Evolutionary conservation across 1,140 invertebrate species (phyloP).

Genomic region (Limonius californicus): DNA sequence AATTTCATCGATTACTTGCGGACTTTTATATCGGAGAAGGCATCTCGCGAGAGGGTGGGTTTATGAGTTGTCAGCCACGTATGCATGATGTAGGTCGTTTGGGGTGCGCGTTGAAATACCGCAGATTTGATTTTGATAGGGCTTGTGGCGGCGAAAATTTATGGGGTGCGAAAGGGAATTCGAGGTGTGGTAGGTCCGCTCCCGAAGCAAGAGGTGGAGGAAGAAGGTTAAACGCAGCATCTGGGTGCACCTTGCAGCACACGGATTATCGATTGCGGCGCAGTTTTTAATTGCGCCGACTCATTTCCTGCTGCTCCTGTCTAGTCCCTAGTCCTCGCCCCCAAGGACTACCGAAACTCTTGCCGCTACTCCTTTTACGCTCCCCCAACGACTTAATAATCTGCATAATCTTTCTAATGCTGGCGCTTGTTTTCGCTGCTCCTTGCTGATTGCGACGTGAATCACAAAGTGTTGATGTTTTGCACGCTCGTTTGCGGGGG

Average conservation of each 20-base stretch:
- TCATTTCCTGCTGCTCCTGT: constrained; percentile 8
- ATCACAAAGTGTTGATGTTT: constrained; percentile 11
- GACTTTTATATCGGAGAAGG: constrained; percentile 1
- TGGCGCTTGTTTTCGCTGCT: background rate
- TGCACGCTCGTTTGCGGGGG: constrained; percentile 5
- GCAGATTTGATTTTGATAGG: too few relatives aligned
- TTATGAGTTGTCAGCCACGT: too few relatives aligned
- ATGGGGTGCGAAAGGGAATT: background rate
- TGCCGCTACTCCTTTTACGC: background rate
- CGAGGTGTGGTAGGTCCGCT: too few relatives aligned
- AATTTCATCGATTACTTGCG: constrained; percentile 6
- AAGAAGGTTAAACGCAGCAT: background rate
- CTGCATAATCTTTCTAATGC: constrained; percentile 14
- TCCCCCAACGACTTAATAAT: constrained; percentile 12
- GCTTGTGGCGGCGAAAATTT: background rate
- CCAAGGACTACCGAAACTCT: background rate
- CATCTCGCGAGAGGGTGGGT: background rate
- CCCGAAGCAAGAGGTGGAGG: too few relatives aligned
- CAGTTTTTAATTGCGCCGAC: constrained; percentile 14
- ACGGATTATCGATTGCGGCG: constrained; percentile 12
- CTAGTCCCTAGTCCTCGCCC: background rate
- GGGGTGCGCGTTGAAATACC: too few relatives aligned
- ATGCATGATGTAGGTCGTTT: too few relatives aligned
- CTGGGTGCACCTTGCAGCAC: constrained; percentile 7
- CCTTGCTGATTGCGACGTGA: constrained; percentile 7